Base-by-base conservation (phyloP, 2,113 vertebrate genomes). In the Crotophaga sulcirostris region DNA sequence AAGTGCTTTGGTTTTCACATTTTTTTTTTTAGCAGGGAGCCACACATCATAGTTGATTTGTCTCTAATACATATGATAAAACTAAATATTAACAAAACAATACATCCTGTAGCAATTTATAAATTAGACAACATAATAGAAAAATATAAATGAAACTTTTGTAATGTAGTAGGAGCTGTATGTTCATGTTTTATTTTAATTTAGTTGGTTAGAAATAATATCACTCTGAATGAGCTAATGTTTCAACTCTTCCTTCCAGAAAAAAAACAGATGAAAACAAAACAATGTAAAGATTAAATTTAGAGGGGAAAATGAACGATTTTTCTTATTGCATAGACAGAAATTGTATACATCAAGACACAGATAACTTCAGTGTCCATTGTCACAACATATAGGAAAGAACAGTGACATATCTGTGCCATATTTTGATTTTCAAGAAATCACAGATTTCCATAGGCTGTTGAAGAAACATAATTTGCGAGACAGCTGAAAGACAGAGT, bases 1-100 rank as follows among this genome's bases (percentile, higher is more conserved):
- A 56, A 36, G 1, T 23, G 4, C 0, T 29, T 69, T 42, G 3
- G 0, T 19, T 74, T 64, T 44, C 44, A 21, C 5, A 44, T 25
- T 4, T 52, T 7, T 23, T 90, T 47, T 93, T 87, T 90, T n/a
- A 54, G 8, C 31, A 36, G 3, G 4, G 8, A 74, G 5, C 4
- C 38, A 64, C 38, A 42, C 1, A 36, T 24, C 7, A 45, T 7
- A 26, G 23, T 11, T 67, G 18, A 58, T 66, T 84, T 69, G 3
- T 69, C 29, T 80, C 42, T 49, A 34, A 18, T 28, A 38, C 18
- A 34, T 31, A 24, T 40, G 34, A 44, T 70, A 38, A 84, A 55
- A 60, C 9, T 49, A 76, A 80, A 38, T 55, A 55, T 28, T 70
- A 19, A 59, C 5, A 64, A 66, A 88, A 49, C 42, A 26, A 31